Base-by-base conservation (phyloP, 2,888 invertebrate genomes). In the Meandrusa payeni region DNA sequence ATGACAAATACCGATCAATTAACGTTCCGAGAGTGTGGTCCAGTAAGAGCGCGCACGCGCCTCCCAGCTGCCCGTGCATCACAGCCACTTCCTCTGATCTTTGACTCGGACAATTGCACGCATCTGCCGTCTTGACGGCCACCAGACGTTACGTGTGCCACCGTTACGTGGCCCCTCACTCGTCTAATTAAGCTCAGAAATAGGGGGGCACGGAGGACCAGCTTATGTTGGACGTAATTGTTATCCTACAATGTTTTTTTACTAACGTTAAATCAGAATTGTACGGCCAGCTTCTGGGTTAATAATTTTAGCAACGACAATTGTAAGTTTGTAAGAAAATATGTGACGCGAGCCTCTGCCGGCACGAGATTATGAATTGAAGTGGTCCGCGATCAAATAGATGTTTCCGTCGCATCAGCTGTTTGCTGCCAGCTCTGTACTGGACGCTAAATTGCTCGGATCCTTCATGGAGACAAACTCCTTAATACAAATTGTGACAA, bases 351-450 rank as follows among this genome's bases (percentile, higher is more conserved):
- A 86, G 82, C 77, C 72, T 65, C 68, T 81, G 80, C 79, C 79
- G 80, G 80, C 75, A 78, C 73, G 76, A 80, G 80, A 79, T 79
- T 81, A 82, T 81, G 78, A 81, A 76, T 77, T 81, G 81, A 78
- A 83, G 82, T 83, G 85, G 82, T 85, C 81, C 76, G 83, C 77
- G 81, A 82, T 82, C 81, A 86, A 85, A 82, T 74, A 78, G 80
- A 68, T 66, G 76, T 70, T 85, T 86, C 86, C 86, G 86, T 66
- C 69, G 62, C 57, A 52, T 76, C 79, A 79, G 78, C 79, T 81
- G 82, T 77, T 78, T 65, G 61, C 52, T 66, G n/a, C n/a, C n/a
- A n/a, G n/a, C n/a, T n/a, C n/a, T n/a, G n/a, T n/a, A 61, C 38
- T 27, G n/a, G 20, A 7, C 5, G 22, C n/a, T 13, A 54, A 34